These are phyloP conservation scores for Orgyia antiqua DNA, from an alignment of 2,888 invertebrate genomes.

Conservation along the genomic window DNA sequence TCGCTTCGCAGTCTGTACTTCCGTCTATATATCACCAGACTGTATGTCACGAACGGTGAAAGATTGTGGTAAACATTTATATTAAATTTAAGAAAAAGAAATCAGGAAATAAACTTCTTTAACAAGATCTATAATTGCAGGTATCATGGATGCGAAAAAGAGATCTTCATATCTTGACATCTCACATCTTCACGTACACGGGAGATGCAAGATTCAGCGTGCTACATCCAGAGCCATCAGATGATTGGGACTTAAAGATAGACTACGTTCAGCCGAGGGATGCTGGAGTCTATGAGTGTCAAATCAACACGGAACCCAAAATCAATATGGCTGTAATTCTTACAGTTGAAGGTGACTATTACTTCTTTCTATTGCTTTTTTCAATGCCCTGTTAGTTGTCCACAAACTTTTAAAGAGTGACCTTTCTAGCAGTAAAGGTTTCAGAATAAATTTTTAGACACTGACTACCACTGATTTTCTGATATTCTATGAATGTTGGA, in stretches of 20 bases:
- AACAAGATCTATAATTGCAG: too few relatives aligned
- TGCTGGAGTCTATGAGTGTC: conserved; percentile 92
- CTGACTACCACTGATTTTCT: too few relatives aligned
- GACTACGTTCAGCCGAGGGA: conserved; percentile 90
- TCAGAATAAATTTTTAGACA: too few relatives aligned
- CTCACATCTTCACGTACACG: conserved; percentile 89
- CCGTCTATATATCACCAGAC: too few relatives aligned
- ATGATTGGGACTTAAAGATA: conserved; percentile 92
- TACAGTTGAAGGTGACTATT: conserved; percentile 85
- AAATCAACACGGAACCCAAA: conserved; percentile 94
- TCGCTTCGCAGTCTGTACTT: too few relatives aligned
- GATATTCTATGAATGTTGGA: too few relatives aligned
- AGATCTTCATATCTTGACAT: conserved; percentile 90
- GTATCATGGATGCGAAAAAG: conserved; percentile 90
- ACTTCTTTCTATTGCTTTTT: not conserved
- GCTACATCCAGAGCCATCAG: conserved; percentile 88
- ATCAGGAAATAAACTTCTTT: too few relatives aligned
- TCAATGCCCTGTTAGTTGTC: not conserved
- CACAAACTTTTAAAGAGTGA: not conserved
- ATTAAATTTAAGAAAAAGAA: too few relatives aligned
- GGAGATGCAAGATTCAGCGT: conserved; percentile 92
- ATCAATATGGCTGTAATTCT: conserved; percentile 90
- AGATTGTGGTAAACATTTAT: too few relatives aligned
- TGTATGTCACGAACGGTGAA: too few relatives aligned
- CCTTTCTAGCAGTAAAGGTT: too few relatives aligned